Base-by-base conservation (phyloP, 1,140 invertebrate species). In the Phthorimaea operculella region DNA sequence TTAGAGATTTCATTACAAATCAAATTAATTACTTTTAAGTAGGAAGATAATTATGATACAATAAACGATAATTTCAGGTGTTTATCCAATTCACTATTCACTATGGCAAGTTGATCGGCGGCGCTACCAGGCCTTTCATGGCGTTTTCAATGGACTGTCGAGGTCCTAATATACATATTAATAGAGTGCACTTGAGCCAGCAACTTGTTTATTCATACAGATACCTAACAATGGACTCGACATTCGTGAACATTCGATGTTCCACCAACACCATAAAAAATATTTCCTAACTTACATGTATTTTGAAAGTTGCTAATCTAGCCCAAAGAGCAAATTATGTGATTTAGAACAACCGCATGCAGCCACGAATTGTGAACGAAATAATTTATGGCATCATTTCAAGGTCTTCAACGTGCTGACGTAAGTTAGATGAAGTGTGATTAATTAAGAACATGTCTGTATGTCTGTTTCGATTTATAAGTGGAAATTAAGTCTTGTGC, bases 191-290 rank as follows among this genome's bases (percentile, higher is more conserved):
- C 60, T 71, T 66, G 62, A 57, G 63, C 50, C 53, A 44, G 57
- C 33, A 47, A 61, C 54, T 64, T 63, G 56, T 66, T 63, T 64
- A 61, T 68, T 66, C 62, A 66, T 71, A 68, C 58, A 60, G 55
- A 64, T 68, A 55, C 61, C 61, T 64, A 67, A 66, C 58, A 39
- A 39, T 39, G 36, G n/a, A 39, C 4, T 39, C 36, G 6, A 28
- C n/a, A 28, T 28, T 28, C 21, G 21, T 28, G 21, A 28, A 28
- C 21, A 28, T 2, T 28, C 21, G 21, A 28, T 4, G 21, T 28
- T 28, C 21, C 2, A 6, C 21, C 21, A 28, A 28, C 21, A 28
- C 21, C 21, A 28, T 28, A 28, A n/a, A n/a, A n/a, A n/a, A n/a
- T 28, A 28, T 28, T 28, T 4, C 21, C 21, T n/a, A n/a, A n/a